Evolutionary conservation across 2,797 vertebrate genomes (phyloP), one percentile per base, ranked within the genome.

Genomic region (Pterois miles): DNA sequence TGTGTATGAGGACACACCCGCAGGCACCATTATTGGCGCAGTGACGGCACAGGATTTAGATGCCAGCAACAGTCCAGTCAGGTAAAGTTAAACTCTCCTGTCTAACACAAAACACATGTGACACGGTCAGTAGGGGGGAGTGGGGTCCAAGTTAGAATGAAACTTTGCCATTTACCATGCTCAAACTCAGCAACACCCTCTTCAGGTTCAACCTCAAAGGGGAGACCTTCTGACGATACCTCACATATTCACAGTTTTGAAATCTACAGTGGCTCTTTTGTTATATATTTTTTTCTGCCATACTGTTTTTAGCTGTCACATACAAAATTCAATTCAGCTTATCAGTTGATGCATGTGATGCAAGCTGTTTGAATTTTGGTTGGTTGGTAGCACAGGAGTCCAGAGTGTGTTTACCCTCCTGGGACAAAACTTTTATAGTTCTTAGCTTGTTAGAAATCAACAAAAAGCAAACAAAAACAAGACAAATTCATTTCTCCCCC

Each of bases 1-100:
- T 83, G 98, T 99, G 57, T 98, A 98, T 1, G 98, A 99, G 82
- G 98, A 99, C 82, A 99, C 97, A 0, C 97, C 97, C 0, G 94
- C 96, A 1, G 98, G 97, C 14, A 98, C 96, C 74, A 97, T 99
- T 90, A 99, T 99, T 3, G 98, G 98, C 1, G 98, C 98, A 0
- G 98, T 99, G 71, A 99, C 98, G 2, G 98, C 98, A 0, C 97
- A 99, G 85, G 98, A 99, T 90, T 94, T 98, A 0, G 98, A 99
- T 34, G 96, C 96, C 86, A 96, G 97, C 93, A 96, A 95, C 91
- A 99, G 98, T 78, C 95, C 96, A 0, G 95, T 99, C 72, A 97
- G 97, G 98, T 99, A 95, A 94, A 92, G 67, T 78, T 81, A 27
- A 64, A 80, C 34, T 75, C 43, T 50, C 48, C 50, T 50, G 29